Evolutionary conservation across 2,888 invertebrate genomes (phyloP), one percentile per base, ranked within the genome.

Genomic region (Sylvicola cinctus): DNA sequence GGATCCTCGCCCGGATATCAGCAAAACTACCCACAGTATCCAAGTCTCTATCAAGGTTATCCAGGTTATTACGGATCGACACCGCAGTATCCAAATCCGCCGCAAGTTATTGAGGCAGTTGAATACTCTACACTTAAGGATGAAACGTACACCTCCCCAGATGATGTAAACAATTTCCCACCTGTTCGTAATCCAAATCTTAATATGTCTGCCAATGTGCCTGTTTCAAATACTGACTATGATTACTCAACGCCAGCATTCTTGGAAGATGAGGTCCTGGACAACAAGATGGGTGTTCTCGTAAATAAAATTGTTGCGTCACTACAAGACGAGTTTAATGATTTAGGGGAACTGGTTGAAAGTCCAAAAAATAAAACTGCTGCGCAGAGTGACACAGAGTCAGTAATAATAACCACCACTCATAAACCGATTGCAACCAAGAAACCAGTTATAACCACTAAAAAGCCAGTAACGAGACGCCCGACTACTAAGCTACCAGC

Each of bases 221-320:
- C 64, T 4, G 65, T 66, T 2, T 64, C 64, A 31, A 66, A 63
- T 31, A 23, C 32, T n/a, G 57, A 67, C 17, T 60, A 66, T 26
- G 76, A 79, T 33, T 69, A 79, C 8, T 75, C 80, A 0, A 81
- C 81, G 0, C 83, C 83, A 0, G 63, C 69, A 1, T 79, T 84
- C 53, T 58, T 70, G 10, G 79, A 81, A 49, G 83, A 84, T 45
- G 73, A 72, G 2, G 70, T 71, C 36, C 52, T 84, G 2, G 74
- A 78, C 43, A 71, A 76, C 28, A 83, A 83, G 54, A 77, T 84
- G 57, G 80, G 79, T 46, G 61, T 74, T 0, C 74, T 85, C 43
- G 85, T 85, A 0, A 74, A 75, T 45, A 81, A 83, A 53, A 77
- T 85, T 12, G 81, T 84, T 8, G 73, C 78, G 40, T 81, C 81